These are phyloP conservation scores for Calycopis cecrops DNA, from an alignment of 1,140 invertebrate genomes.

Conservation along the genomic window DNA sequence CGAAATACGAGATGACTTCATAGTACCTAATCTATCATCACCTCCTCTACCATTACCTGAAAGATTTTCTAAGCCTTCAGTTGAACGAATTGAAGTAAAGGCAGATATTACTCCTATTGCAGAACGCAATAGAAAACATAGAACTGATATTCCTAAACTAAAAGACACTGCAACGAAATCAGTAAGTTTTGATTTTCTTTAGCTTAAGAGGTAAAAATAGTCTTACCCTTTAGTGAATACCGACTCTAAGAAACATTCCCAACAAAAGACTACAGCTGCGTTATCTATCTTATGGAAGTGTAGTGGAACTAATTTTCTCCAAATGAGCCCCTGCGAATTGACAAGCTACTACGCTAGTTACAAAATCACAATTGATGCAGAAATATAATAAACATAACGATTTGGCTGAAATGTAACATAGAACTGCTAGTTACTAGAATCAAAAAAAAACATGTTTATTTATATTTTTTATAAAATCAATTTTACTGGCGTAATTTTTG, in stretches of 20 bases:
- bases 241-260: too few species aligned
- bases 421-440: neutral
- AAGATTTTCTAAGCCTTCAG: constrained; percentile 42
- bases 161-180: constrained; percentile 43
- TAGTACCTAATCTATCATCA: constrained; percentile 64
- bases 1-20: constrained; percentile 72
- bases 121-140: constrained; percentile 58
- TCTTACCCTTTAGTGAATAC: too few species aligned
- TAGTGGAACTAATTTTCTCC: too few species aligned
- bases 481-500: constrained; percentile 12
- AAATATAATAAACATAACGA: too few species aligned
- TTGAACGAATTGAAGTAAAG: constrained; percentile 66
- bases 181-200: constrained; percentile 30
- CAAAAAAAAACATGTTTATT: neutral
- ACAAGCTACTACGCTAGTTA: too few species aligned
- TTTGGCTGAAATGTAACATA: too few species aligned
- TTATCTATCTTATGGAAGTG: too few species aligned
- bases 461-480: neutral
- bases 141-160: constrained; percentile 61
- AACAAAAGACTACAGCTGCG: too few species aligned
- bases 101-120: constrained; percentile 49
- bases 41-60: constrained; percentile 67
- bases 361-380: too few species aligned
- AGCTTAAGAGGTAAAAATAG: too few species aligned
- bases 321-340: too few species aligned